phyloP scores from a whole-genome alignment of 2,797 vertebrate genomes.

The Neoniphon sammara region DNA sequence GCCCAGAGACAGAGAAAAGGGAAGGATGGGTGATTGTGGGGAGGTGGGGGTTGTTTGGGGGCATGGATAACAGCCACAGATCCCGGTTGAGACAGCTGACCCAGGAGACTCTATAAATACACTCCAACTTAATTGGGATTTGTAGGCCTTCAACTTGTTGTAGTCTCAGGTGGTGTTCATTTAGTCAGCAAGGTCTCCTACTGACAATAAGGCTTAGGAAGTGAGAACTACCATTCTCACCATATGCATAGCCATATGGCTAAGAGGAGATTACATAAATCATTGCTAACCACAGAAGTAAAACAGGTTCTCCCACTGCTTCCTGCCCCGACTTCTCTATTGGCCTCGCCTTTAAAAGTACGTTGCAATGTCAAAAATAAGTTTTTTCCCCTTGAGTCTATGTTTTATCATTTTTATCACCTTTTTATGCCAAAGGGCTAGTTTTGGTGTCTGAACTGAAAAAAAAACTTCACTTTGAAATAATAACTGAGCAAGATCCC shows the following conservation, averaged over 20 bases:
- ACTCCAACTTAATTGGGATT: slow-evolving; percentile 47
- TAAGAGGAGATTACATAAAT: slow-evolving; percentile 66
- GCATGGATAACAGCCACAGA: slow-evolving; percentile 1
- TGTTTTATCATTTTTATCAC: neutral
- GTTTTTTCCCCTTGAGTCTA: neutral
- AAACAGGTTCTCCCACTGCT: slow-evolving; percentile 28
- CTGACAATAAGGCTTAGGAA: slow-evolving; percentile 23
- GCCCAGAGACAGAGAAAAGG: slow-evolving; percentile 8
- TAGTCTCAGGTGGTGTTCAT: slow-evolving; percentile 36
- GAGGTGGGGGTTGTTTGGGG: neutral
- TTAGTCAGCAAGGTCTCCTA: slow-evolving; percentile 30
- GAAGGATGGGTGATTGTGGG: slow-evolving; percentile 12
- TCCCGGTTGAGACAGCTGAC: slow-evolving; percentile 1
- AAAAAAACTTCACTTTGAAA: neutral
- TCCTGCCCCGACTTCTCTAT: neutral
- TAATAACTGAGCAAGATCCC: slow-evolving; percentile 4
- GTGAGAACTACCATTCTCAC: slow-evolving; percentile 34
- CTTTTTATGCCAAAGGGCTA: neutral
- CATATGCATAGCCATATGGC: slow-evolving; percentile 71
- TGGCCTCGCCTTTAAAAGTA: slow-evolving; percentile 15
- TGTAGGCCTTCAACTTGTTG: slow-evolving; percentile 29
- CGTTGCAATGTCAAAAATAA: too few relatives aligned
- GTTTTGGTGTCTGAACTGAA: neutral
- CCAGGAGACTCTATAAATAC: slow-evolving; percentile 41
- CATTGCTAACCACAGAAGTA: slow-evolving; percentile 56